Evolutionary conservation across 2,113 vertebrate genomes (phyloP), one percentile per base, ranked within the genome.

Genomic region (Montifringilla adamsi): DNA sequence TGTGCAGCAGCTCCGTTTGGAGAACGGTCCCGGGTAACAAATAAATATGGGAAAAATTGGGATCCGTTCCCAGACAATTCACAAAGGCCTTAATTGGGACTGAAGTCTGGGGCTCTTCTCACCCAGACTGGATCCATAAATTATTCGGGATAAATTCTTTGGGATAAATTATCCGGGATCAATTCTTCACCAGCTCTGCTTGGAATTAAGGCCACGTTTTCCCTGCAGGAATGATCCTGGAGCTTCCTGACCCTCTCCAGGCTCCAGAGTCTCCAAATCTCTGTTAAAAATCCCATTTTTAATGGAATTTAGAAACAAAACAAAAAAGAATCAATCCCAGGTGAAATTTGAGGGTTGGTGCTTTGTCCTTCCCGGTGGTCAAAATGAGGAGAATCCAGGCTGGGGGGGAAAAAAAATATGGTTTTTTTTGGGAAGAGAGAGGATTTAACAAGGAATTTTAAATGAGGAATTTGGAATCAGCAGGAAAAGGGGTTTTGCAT

Each of bases 51-150:
- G 92, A 55, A 90, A 90, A 95, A 63, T 37, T 81, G 95, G 96
- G 96, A 96, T 67, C 79, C 13, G 76, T 96, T 97, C 96, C 96
- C 96, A 96, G 96, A 88, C 88, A 72, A 80, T 94, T 78, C 93
- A 96, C 95, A 97, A 95, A 97, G 88, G 92, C 79, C 20, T 90
- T 95, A 97, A 97, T 96, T 96, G 95, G 93, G 88, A 88, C 15
- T 86, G 87, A 53, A 95, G 93, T 47, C 91, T 95, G 59, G 75
- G 8, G 78, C 94, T 94, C 89, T 46, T 73, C 85, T 87, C 70
- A 70, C 81, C 78, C 94, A 95, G 83, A 68, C 84, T 80, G 26
- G 64, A 95, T 85, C 88, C 82, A 84, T 91, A 76, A 94, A 95
- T 89, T 89, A 92, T 95, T 97, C 77, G 22, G 58, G 56, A 82